Conservation (phyloP, 2,888 invertebrate species). For the Malthinus seriepunctatus region DNA sequence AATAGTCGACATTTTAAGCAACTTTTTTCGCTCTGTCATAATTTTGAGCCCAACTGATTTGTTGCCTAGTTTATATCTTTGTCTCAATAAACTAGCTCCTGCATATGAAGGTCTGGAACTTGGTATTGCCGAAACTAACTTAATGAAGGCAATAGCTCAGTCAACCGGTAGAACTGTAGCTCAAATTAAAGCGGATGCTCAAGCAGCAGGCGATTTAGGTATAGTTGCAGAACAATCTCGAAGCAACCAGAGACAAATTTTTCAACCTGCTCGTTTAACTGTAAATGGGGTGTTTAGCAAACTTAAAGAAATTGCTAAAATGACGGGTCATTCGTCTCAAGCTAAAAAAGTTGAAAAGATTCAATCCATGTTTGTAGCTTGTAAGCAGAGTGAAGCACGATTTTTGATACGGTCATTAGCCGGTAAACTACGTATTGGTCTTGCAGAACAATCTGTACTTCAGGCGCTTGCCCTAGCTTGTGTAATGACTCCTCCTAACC, state of each 20-base stretch:
- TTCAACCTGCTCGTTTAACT: conserved; percentile 78
- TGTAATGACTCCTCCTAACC: conserved; percentile 76
- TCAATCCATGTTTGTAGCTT: conserved; percentile 90
- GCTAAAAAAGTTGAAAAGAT: conserved; percentile 91
- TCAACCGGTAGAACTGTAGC: conserved; percentile 84
- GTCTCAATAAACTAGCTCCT: conserved; percentile 94
- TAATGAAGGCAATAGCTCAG: conserved; percentile 93
- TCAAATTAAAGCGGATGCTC: conserved; percentile 77
- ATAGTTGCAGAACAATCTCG: conserved; percentile 85
- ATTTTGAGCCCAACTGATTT: conserved; percentile 88
- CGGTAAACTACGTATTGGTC: conserved; percentile 93
- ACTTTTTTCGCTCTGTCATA: conserved; percentile 91
- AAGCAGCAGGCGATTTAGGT: conserved; percentile 84
- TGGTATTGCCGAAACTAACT: conserved; percentile 92
- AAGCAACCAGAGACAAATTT: conserved; percentile 85
- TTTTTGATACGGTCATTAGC: conserved; percentile 88
- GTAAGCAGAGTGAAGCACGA: conserved; percentile 83
- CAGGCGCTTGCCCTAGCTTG: conserved; percentile 88
- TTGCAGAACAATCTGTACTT: conserved; percentile 95
- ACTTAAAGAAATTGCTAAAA: conserved; percentile 82
- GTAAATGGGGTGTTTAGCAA: conserved; percentile 77
- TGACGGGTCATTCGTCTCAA: conserved; percentile 77
- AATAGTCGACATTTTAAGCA: conserved; percentile 89
- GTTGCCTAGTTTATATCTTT: conserved; percentile 87
- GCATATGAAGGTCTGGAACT: conserved; percentile 92